Evolutionary conservation across 2,113 vertebrate species (phyloP), one percentile per base, ranked within the genome.

Genomic region (Parus major): DNA sequence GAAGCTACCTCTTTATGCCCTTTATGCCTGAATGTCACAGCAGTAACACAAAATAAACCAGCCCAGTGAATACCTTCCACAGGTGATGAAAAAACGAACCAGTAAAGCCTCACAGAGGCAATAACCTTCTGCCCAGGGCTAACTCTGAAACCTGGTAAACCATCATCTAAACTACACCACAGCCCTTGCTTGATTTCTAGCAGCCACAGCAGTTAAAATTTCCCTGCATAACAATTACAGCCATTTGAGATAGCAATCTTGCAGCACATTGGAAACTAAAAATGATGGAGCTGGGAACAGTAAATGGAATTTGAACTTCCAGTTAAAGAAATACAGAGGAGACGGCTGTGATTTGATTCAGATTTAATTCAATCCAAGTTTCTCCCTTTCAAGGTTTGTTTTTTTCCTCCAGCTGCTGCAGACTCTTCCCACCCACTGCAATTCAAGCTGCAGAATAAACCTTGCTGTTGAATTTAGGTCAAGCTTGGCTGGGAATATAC

Each of bases 381-480:
- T 95, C 17, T 39, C n/a, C 20, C 53, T 91, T 93, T 89, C n/a
- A 63, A 64, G 39, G 52, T 89, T 88, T 88, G 15, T 85, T 87
- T 50, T 49, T 66, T 72, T 6, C 15, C 64, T 75, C 63, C 53
- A 80, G 77, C 69, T 21, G 4, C 66, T 80, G 56, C 52, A 73
- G 81, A 33, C 36, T 84, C 39, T 65, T 77, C 59, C 61, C 27
- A 79, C 47, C 47, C 7, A 0, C 53, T 97, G 91, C 83, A 92
- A 55, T 31, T 63, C 44, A 46, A 88, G n/a, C 46, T 75, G 73
- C 56, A 72, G 75, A 91, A 70, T 46, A 82, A 86, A 77, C 76
- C 49, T 82, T 71, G 72, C 66, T 92, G 50, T 36, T 1, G 21
- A 91, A 94, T 96, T 92, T 92, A 96, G 93, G 89, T 94, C 92